These are phyloP conservation scores for Nibea coibor DNA, from an alignment of 2,113 vertebrate species.

Conservation along the genomic window DNA sequence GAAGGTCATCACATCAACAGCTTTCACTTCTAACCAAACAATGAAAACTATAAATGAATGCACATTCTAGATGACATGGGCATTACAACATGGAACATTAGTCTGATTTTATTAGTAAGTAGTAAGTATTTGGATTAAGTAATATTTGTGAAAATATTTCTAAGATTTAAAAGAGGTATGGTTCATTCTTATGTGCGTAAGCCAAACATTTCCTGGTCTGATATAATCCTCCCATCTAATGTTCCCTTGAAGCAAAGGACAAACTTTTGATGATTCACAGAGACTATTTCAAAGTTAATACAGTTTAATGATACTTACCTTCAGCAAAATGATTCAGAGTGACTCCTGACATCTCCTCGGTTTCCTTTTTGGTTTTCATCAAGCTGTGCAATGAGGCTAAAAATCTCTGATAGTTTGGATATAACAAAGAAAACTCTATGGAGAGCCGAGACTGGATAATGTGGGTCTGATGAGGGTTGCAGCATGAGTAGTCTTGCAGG, in stretches of 20 bases:
- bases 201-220: not conserved
- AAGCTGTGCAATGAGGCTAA: not conserved
- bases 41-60: not conserved
- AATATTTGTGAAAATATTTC: not conserved
- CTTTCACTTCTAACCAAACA: not conserved
- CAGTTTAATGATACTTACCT: constrained; percentile 59
- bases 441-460: not conserved
- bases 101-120: not conserved
- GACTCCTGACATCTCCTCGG: constrained; percentile 54
- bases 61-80: not conserved
- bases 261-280: not conserved
- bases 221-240: not conserved
- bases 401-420: not conserved
- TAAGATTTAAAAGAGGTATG: not conserved
- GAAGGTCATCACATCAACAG: constrained; percentile 16
- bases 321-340: constrained; percentile 69
- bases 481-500: constrained; percentile 27
- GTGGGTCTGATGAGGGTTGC: constrained; percentile 17
- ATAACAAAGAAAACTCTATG: not conserved
- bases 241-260: not conserved
- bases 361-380: constrained; percentile 72
- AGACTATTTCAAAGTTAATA: not conserved
- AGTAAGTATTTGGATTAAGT: not conserved
- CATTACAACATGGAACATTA: not conserved
- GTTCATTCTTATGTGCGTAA: not conserved